Evolutionary conservation across 2,113 vertebrate genomes (phyloP).

Genomic region (Malurus elegans): DNA sequence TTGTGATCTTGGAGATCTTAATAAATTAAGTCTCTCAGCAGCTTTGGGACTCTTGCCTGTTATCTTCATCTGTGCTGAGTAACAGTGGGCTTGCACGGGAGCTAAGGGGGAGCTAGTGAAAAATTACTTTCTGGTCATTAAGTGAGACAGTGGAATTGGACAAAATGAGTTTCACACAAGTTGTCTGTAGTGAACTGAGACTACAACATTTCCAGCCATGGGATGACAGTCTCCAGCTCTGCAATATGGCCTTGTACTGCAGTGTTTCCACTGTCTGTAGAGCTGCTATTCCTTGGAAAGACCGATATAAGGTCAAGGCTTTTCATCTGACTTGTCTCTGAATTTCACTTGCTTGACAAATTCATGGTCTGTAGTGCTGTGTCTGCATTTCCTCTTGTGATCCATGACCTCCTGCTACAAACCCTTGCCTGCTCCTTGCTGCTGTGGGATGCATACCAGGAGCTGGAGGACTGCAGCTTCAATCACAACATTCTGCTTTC

Average conservation of each 20-base stretch:
- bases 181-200: neutral
- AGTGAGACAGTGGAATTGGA: neutral
- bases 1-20: neutral
- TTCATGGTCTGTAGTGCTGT: neutral
- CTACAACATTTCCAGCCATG: neutral
- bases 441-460: neutral
- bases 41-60: neutral
- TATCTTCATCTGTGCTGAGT: neutral
- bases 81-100: neutral
- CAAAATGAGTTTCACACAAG: neutral
- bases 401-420: neutral
- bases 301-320: neutral
- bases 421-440: neutral
- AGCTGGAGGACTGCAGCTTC: neutral
- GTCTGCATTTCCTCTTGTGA: neutral
- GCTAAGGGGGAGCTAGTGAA: neutral
- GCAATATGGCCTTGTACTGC: neutral
- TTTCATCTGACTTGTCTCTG: neutral
- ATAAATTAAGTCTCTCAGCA: neutral
- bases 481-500: fast-evolving
- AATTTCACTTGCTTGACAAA: neutral
- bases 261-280: neutral
- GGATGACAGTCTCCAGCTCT: neutral
- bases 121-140: neutral
- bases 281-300: neutral